Evolutionary conservation across 2,888 invertebrate genomes (phyloP), one percentile per base, ranked within the genome.

Genomic region (Steinernema hermaphroditum): DNA sequence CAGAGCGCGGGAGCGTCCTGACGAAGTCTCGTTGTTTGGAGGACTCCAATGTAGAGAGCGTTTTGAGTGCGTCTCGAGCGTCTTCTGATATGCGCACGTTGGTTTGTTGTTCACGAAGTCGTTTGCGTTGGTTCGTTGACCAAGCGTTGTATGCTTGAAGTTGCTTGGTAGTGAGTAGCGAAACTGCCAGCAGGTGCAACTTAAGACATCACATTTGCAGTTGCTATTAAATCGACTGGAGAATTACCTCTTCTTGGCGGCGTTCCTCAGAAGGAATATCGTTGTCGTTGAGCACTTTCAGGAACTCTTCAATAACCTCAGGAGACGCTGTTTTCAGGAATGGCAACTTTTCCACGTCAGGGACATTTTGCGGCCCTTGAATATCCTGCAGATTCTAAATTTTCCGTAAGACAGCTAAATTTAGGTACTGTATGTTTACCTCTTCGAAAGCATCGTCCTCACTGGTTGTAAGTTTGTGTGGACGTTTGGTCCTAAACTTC

Each of bases 171-270:
- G 75, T 80, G 24, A 85, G 74, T 24, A 83, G 73, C n/a, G 85
- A 85, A 8, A 85, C 85, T 0, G 85, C 85, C 8, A 85, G 75
- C 12, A 81, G 76, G 74, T 85, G 84, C 43, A 85, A 80, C 85
- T 85, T 71, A 62, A 76, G 74, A 68, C 14, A 75, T 22, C 24
- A 37, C 22, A 12, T 37, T 71, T 41, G 19, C 19, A 19, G 4
- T 72, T 32, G 29, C 27, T 43, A 37, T 8, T 16, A 14, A 6
- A 71, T n/a, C 24, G 14, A 14, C 12, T 12, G 19, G 34, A 19
- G 2, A 34, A 43, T 73, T 62, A 83, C 83, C 74, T 83, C 82
- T 41, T 83, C 77, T 19, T 78, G 75, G 37, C 85, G 68, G 19
- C 81, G 73, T 16, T 77, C 73, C 57, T 85, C 85, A 49, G 82